These are phyloP conservation scores for Monopis laevigella DNA, from an alignment of 2,888 invertebrate species.

Conservation along the genomic window DNA sequence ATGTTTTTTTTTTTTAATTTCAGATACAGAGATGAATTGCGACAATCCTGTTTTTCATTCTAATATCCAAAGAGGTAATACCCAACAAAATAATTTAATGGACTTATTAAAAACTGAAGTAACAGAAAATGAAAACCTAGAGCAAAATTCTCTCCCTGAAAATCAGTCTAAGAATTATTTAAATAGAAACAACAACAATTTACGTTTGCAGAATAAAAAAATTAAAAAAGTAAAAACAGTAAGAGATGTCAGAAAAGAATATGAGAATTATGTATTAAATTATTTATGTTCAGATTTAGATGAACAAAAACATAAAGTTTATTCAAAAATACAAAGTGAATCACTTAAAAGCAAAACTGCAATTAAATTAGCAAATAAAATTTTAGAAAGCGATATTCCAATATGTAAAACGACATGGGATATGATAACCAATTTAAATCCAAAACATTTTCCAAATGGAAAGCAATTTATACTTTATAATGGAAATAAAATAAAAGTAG, in stretches of 20 bases:
- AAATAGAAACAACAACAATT: too few relatives aligned
- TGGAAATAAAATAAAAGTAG: constrained; percentile 38
- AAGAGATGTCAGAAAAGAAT: constrained; percentile 38
- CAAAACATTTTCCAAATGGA: constrained; percentile 30
- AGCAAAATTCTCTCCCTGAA: too few relatives aligned
- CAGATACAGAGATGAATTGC: too few relatives aligned
- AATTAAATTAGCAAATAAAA: constrained; percentile 34
- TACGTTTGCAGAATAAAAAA: too few relatives aligned
- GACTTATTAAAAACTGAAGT: not conserved
- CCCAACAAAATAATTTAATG: not conserved
- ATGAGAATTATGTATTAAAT: constrained; percentile 41
- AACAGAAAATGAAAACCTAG: not conserved
- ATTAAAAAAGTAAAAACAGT: constrained; percentile 44
- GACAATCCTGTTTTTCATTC: too few relatives aligned
- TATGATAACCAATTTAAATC: constrained; percentile 52
- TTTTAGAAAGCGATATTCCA: constrained; percentile 36
- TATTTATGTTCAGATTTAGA: constrained; percentile 37
- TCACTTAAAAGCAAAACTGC: constrained; percentile 36
- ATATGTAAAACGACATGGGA: constrained; percentile 48
- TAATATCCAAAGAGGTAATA: too few relatives aligned
- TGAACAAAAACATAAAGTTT: constrained; percentile 36
- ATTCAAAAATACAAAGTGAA: constrained; percentile 44
- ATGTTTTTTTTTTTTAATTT: too few relatives aligned
- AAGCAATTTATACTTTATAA: constrained; percentile 46
- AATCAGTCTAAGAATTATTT: too few relatives aligned